Conservation (phyloP, 2,888 invertebrate genomes). For the Cephonodes hylas region DNA sequence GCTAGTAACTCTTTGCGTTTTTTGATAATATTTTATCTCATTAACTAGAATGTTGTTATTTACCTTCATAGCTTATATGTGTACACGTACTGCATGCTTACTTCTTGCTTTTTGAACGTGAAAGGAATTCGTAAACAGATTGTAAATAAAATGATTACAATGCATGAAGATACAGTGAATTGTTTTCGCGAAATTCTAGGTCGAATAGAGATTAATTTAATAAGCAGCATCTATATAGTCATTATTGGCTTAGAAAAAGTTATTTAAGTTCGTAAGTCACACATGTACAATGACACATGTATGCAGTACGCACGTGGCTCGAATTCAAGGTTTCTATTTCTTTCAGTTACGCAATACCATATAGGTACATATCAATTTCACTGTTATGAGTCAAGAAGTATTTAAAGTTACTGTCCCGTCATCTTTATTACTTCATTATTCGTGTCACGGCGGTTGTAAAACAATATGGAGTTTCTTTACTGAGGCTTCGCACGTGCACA, state of each 20-base stretch:
- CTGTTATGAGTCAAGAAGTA: conserved; percentile 15
- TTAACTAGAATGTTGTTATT: no score
- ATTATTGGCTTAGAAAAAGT: not conserved
- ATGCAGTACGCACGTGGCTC: conserved; percentile 37
- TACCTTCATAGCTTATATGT: no score
- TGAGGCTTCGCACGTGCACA: not conserved
- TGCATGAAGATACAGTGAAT: not conserved
- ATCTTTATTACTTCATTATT: not conserved
- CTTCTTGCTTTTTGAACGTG: no score
- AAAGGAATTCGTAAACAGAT: no score
- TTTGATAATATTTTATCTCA: no score
- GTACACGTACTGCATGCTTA: no score
- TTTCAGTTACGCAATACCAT: conserved; percentile 39
- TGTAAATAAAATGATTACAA: not conserved
- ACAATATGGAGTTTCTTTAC: not conserved
- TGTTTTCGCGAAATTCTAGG: not conserved
- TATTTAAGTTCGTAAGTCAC: not conserved
- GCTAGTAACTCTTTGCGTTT: no score
- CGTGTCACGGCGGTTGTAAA: not conserved
- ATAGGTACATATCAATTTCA: conserved; percentile 44
- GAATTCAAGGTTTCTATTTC: conserved; percentile 52
- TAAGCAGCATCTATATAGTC: not conserved
- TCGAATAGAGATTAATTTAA: not conserved
- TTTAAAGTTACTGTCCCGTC: not conserved
- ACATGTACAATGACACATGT: not conserved